Base-by-base conservation (phyloP, 2,797 vertebrate species). In the Sebastes baramenuke region DNA sequence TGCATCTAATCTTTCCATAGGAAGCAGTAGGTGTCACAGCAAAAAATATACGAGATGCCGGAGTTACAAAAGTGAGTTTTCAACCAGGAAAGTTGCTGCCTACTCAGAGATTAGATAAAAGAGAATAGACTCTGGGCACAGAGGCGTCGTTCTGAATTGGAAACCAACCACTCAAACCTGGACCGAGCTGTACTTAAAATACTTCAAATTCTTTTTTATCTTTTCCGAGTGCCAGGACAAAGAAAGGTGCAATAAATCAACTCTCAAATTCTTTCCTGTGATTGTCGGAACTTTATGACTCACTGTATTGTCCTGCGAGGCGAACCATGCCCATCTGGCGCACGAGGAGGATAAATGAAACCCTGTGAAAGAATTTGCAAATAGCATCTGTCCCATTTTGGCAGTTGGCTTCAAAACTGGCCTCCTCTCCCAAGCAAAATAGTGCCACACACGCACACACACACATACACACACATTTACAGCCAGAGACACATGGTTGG, bases 61-160 rank as follows among this genome's bases (percentile, higher is more conserved):
- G 27, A 78, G 65, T 71, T 76, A 66, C 52, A 83, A 80, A 79
- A 87, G 32, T 18, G 38, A 73, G 5, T 83, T 75, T 80, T 80
- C 65, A 72, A 62, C 12, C 59, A 79, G 62, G 72, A 69, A 82
- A 79, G 55, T 82, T 82, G 27, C 49, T 80, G 77, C 75, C 73
- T 77, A 59, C 75, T 84, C 72, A 74, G 67, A 86, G 81, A 90
- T 83, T 55, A 82, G 81, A 88, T 86, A 81, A 84, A 85, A 77
- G 52, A 77, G 66, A 78, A 75, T 25, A 55, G 52, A 56, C 56
- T 66, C 54, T 42, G 59, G 73, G 70, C 24, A 22, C 61, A 79
- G 72, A 80, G 56, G 72, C 58, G 55, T 72, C 18, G 10, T 20
- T 73, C 58, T 65, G 67, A 83, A 75, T 82, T 79, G 64, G 68